Base-by-base conservation (phyloP, 2,797 vertebrate species). In the Calcarius lapponicus region DNA sequence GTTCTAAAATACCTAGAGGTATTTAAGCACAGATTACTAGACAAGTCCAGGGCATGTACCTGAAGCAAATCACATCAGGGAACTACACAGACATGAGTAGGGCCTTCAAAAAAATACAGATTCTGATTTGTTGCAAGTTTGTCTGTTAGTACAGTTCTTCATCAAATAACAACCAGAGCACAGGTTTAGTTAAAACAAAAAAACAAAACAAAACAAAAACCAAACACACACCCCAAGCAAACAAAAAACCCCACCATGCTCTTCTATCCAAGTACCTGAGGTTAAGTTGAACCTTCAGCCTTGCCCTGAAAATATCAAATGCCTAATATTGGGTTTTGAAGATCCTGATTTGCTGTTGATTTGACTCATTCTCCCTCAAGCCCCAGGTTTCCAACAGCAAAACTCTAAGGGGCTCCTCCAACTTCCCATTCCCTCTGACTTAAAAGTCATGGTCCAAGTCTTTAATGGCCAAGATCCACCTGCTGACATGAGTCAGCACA, bases 401-500 rank as follows among this genome's bases (percentile, higher is more conserved):
- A 94, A 51, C 6, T 69, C 60, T 51, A 81, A 76, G 24, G 20
- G 38, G 38, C 40, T 51, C 76, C 64, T 86, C 19, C 50, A 86
- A 9, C 28, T 80, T 31, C 29, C 43, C 48, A 24, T 19, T 85
- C 57, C 34, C 34, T 72, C 60, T 79, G 28, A 90, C 72, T 62
- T 76, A 72, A 83, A 91, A 93, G 50, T 60, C 82, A 61, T 13
- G 18, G 88, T 38, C 42, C 53, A 80, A 40, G 38, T 19, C 36
- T 72, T 75, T 42, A 74, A 81, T 70, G 54, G 80, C 61, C 38
- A n/a, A 85, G 69, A 85, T 85, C 65, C 65, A 89, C 65, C 78
- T 80, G 80, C 61, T 80, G 36, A 3, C 45, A 51, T 89, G 90
- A 97, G 74, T 89, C 95, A 96, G 93, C 88, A 95, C 64, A 91